Evolutionary conservation across 53 echinoderm and acorn worm species (phyloP), one percentile per base, ranked within the genome.

Genomic region (Arbacia lixula): DNA sequence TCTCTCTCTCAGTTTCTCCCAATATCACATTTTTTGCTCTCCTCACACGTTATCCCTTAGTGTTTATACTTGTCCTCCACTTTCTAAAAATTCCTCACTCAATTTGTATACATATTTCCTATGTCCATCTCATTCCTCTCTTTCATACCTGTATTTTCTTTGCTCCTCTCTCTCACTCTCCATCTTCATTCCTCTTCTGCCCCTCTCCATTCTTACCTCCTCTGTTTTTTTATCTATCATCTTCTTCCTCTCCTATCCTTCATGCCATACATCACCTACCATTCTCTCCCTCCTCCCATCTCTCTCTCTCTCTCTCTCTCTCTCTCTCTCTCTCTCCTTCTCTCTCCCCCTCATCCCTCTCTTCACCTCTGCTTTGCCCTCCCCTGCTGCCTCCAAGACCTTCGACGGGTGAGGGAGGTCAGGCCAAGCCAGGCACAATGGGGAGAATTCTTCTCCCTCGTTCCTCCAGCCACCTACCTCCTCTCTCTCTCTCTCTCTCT

Each of bases 401-500:
- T 46, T 14, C 14, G 8, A 46, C 8, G 49, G 14, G 49, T 46
- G 49, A 39, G 40, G 69, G 69, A 43, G 69, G 69, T 69, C 69
- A 69, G 76, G 14, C 46, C 0, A 69, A 41, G 46, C 40, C 69
- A 27, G 40, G 8, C 27, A 69, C 69, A 69, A 69, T 69, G 43
- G 69, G 69, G 27, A 69, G 40, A 69, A 69, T 69, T 69, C 69
- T 69, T 69, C 42, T 69, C 36, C n/a, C n/a, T n/a, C n/a, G n/a
- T n/a, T n/a, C 49, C 8, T 10, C 49, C 14, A 8, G 14, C 49
- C 49, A 10, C 21, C 14, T 1, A 29, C 16, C n/a, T 62, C 61
- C 16, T 62, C 16, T 36, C n/a, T 65, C 17, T 65, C 33, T 17
- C 36, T 10, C 35, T 62, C 62, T 62, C 62, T 29, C 62, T 61